phyloP scores from a whole-genome alignment of 2,888 invertebrate species.

The Lepidocyrtinus sp. region DNA sequence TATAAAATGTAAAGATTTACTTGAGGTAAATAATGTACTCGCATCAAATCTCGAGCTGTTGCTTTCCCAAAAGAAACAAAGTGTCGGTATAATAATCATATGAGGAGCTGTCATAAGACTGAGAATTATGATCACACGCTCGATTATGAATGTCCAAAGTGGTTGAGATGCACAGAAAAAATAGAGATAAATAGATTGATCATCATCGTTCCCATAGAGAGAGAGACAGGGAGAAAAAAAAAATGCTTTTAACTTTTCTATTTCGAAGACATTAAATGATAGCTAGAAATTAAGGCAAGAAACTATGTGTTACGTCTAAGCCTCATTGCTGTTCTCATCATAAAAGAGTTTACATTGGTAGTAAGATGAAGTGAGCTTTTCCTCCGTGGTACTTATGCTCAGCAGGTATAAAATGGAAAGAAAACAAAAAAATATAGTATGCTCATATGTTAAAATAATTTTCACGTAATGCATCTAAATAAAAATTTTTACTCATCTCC shows the following conservation, averaged over 20 bases:
- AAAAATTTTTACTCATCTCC: slow-evolving; percentile 35
- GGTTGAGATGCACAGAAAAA: slow-evolving; percentile 56
- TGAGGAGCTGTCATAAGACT: slow-evolving; percentile 64
- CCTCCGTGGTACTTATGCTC: slow-evolving; percentile 38
- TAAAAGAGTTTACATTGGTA: too few relatives aligned
- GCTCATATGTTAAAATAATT: slow-evolving; percentile 46
- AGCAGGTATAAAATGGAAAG: slow-evolving; percentile 58
- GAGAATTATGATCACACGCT: slow-evolving; percentile 66
- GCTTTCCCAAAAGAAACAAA: slow-evolving; percentile 56
- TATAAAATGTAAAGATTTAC: too few relatives aligned
- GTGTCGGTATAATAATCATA: slow-evolving; percentile 58
- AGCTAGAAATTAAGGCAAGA: neutral
- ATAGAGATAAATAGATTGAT: slow-evolving; percentile 63
- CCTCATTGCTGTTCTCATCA: neutral
- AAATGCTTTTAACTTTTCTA: slow-evolving; percentile 3
- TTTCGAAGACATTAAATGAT: neutral
- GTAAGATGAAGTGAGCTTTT: neutral
- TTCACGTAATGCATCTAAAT: slow-evolving; percentile 57
- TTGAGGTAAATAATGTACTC: too few relatives aligned
- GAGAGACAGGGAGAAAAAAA: slow-evolving; percentile 22
- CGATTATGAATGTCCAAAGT: slow-evolving; percentile 65
- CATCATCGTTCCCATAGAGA: slow-evolving; percentile 40
- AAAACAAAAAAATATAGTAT: slow-evolving; percentile 51
- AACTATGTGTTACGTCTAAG: neutral
- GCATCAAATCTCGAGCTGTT: too few relatives aligned